These are phyloP conservation scores for Melanaphis sacchari DNA, from an alignment of 1,140 invertebrate species.

Conservation along the genomic window DNA sequence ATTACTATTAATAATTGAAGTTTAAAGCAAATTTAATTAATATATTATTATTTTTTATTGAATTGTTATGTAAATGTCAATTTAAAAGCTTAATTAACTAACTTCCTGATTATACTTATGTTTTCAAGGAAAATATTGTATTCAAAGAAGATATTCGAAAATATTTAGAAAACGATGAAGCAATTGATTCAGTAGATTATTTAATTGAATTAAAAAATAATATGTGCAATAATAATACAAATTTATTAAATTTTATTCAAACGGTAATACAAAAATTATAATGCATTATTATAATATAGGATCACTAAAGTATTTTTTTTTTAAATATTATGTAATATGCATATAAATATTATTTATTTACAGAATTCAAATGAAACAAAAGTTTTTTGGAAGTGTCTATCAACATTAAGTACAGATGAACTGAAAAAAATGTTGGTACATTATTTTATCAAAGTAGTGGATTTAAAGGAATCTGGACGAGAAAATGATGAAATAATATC, in stretches of 20 bases:
- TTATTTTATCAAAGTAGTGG: slow-evolving; percentile 37
- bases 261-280: not conserved
- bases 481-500: slow-evolving; percentile 49
- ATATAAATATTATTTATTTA: not conserved
- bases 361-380: slow-evolving; percentile 26
- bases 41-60: not conserved
- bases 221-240: not conserved
- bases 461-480: slow-evolving; percentile 49
- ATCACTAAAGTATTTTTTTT: too few relatives aligned
- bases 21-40: too few relatives aligned
- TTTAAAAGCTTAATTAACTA: not conserved
- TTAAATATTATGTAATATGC: not conserved
- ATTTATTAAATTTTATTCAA: not conserved
- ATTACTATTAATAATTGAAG: too few relatives aligned
- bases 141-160: slow-evolving; percentile 22
- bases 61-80: not conserved
- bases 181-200: slow-evolving; percentile 35
- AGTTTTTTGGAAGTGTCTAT: not conserved
- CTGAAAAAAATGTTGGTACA: slow-evolving; percentile 29
- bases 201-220: slow-evolving; percentile 54
- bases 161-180: slow-evolving; percentile 55
- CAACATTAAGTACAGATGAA: slow-evolving; percentile 1
- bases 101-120: not conserved
- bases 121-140: slow-evolving; percentile 42
- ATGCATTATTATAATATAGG: not conserved